Evolutionary conservation across 2,797 vertebrate species (phyloP).

Genomic region (Helostoma temminkii): DNA sequence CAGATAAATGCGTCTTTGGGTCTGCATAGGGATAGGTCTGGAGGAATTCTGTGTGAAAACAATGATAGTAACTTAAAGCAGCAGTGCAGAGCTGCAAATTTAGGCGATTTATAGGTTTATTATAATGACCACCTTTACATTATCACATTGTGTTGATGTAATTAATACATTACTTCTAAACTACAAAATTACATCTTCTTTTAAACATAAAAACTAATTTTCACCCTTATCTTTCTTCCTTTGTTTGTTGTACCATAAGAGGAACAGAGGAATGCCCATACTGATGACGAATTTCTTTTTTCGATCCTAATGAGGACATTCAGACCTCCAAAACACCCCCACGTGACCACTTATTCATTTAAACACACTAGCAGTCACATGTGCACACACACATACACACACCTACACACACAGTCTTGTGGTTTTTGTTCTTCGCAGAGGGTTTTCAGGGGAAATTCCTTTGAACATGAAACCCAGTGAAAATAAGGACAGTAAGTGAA

Average conservation of each 20-base stretch:
- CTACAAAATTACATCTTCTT: no score
- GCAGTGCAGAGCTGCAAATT: background rate
- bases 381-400: constrained; percentile 3
- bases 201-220: no score
- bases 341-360: constrained; percentile 30
- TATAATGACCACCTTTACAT: background rate
- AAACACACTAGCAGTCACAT: constrained; percentile 27
- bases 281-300: constrained; percentile 27
- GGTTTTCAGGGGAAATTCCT: constrained; percentile 76
- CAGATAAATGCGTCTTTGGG: no score
- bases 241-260: background rate
- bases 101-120: background rate
- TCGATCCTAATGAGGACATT: constrained; percentile 19
- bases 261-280: constrained; percentile 6
- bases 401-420: constrained; percentile 38
- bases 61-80: no score
- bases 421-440: constrained; percentile 49
- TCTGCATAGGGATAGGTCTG: no score
- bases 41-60: no score
- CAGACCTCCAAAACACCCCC: constrained; percentile 20
- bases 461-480: constrained; percentile 68
- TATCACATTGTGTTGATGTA: background rate
- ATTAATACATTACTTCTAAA: no score
- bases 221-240: no score
- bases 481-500: constrained; percentile 61